Conservation (phyloP, 2,888 invertebrate genomes). For the Malthinus flaveolus region DNA sequence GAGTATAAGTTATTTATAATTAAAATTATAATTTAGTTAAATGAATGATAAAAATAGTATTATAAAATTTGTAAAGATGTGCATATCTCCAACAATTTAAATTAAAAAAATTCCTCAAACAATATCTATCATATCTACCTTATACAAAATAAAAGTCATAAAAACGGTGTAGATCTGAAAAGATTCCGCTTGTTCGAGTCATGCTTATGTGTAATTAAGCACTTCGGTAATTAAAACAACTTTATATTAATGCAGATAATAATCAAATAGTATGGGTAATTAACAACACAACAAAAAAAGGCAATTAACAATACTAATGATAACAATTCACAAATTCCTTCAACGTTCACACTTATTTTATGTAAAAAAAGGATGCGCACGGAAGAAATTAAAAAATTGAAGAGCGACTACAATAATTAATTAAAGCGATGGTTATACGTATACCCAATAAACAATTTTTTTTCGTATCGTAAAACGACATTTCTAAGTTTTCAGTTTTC, state of each 20-base stretch:
- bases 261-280: conserved; percentile 4
- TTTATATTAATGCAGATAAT: conserved; percentile 6
- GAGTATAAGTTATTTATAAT: no score
- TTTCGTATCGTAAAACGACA: background rate
- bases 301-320: conserved; percentile 7
- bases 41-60: no score
- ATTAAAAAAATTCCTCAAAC: no score
- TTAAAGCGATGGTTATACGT: no score
- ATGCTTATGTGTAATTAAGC: conserved; percentile 6
- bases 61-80: no score
- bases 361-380: background rate
- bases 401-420: no score
- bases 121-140: no score
- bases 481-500: conserved; percentile 23
- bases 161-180: background rate
- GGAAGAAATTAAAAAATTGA: background rate
- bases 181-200: conserved; percentile 2
- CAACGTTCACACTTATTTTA: conserved; percentile 1
- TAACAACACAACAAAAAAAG: conserved; percentile 4
- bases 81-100: no score
- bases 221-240: conserved; percentile 7
- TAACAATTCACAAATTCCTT: conserved; percentile 4
- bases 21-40: no score
- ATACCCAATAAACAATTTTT: no score
- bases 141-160: no score